These are phyloP conservation scores for Siphlonurus alternatus DNA, from an alignment of 2,888 invertebrate species.

Conservation along the genomic window DNA sequence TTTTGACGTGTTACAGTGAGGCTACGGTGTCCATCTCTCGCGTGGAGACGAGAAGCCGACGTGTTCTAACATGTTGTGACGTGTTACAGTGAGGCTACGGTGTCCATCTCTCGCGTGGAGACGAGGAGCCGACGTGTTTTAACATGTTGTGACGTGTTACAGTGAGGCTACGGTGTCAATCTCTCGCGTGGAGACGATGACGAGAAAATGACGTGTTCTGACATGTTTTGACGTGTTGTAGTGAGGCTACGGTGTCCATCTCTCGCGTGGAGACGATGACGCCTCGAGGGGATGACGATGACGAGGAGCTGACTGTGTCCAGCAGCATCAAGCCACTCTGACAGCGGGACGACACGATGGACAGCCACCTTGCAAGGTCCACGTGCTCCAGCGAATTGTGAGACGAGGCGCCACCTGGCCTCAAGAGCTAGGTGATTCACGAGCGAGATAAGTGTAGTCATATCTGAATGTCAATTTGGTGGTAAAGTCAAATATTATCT, in stretches of 20 bases:
- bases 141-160: no score
- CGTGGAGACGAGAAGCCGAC: not conserved
- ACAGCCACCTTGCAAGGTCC: not conserved
- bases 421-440: not conserved
- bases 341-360: conserved; percentile 2
- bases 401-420: not conserved
- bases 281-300: not conserved
- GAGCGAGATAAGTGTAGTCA: no score
- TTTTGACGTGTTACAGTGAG: no score
- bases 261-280: conserved; percentile 1
- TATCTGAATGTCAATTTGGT: no score
- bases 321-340: not conserved
- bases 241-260: not conserved
- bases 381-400: conserved; percentile 1
- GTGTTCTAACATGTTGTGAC: no score
- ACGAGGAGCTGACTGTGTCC: not conserved
- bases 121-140: not conserved
- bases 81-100: not conserved
- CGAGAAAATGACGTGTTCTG: not conserved
- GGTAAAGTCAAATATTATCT: no score
- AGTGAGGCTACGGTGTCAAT: not conserved
- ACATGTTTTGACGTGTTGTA: no score
- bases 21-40: not conserved
- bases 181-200: not conserved
- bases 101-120: not conserved